Evolutionary conservation across 1,140 invertebrate genomes (phyloP).

Genomic region (Papilio polyxenes): DNA sequence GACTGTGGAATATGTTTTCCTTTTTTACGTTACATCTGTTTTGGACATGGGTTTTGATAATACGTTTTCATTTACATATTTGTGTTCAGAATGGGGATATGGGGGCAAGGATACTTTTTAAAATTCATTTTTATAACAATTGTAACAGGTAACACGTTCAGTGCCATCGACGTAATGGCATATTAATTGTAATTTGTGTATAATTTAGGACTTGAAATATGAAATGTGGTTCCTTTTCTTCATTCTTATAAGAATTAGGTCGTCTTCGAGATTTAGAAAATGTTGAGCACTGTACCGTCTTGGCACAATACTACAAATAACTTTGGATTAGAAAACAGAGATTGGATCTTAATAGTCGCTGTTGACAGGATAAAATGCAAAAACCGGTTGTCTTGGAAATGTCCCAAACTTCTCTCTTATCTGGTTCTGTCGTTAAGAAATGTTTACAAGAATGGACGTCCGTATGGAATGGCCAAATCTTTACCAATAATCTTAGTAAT

Average conservation of each 20-base stretch:
- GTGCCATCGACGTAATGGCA: too few relatives aligned
- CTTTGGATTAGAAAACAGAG: neutral
- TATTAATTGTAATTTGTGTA: too few relatives aligned
- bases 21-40: neutral
- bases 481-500: too few relatives aligned
- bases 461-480: too few relatives aligned
- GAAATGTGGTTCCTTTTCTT: too few relatives aligned
- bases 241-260: too few relatives aligned
- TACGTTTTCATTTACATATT: neutral
- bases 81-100: neutral
- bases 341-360: constrained; percentile 5
- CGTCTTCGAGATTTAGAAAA: neutral
- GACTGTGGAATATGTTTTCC: constrained; percentile 29
- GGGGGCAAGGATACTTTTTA: too few relatives aligned
- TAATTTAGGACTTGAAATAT: neutral
- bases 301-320: constrained; percentile 2
- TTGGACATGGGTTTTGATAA: constrained; percentile 13
- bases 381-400: neutral
- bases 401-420: neutral
- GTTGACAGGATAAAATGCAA: neutral
- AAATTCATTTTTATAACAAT: too few relatives aligned
- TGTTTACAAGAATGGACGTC: neutral
- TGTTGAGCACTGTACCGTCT: neutral
- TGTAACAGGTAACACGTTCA: too few relatives aligned
- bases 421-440: neutral